Base-by-base conservation (phyloP, 2,888 invertebrate genomes). In the Drosophila hawaiiensis region DNA sequence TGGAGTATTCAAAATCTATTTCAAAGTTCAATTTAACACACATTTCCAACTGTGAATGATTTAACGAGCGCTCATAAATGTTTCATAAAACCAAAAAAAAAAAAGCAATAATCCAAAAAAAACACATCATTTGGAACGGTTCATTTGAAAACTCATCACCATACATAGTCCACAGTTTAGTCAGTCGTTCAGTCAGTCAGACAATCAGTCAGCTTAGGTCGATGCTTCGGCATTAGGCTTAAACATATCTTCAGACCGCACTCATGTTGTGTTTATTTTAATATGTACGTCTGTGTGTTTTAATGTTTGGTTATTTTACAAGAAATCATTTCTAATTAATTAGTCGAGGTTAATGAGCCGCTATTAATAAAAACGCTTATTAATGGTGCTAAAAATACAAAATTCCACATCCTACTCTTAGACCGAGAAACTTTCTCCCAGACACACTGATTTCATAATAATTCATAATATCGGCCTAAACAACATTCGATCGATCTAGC, bases 131-230 rank as follows among this genome's bases (percentile, higher is more conserved):
- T 84, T 82, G 80, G 73, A 87, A 73, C 80, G 84, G 84, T 82
- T 82, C 82, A 89, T 86, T 86, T 82, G 78, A 76, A 82, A 82
- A 89, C 84, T 89, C 89, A 85, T 84, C 85, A 75, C 84, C 82
- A 83, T 35, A 56, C 82, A 83, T 35, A 56, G 33, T 29, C 47
- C 50, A 69, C 60, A 70, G 59, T 49, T 49, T 33, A 59, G 65
- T 54, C 53, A 52, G 53, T 49, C 55, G 41, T 35, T 67, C 58
- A 31, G 31, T 31, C 31, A 2, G 16, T 43, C 10, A 22, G 12
- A 19, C 66, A 19, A 29, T 31, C 37, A 53, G 47, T 58, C 50
- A 28, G 58, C 58, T 29, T 56, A 35, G 19, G 47, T 63, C 55
- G 47, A 29, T 68, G 63, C 19, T 25, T 14, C 39, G 31, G 33